phyloP scores from a whole-genome alignment of 2,888 invertebrate genomes.

The Drosophila kambysellisi region DNA sequence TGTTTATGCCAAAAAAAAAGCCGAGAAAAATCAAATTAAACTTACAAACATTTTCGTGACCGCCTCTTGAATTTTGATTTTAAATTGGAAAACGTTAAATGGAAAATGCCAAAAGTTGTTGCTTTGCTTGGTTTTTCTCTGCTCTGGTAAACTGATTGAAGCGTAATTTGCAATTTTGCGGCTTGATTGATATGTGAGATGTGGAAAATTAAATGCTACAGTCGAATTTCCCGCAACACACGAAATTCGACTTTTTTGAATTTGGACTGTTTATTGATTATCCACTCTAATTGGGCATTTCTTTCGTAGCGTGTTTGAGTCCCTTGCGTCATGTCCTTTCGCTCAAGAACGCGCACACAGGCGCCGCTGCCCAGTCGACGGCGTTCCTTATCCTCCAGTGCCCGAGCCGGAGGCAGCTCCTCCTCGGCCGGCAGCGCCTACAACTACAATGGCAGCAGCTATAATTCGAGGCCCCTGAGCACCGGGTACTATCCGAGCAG shows the following conservation, averaged over 20 bases:
- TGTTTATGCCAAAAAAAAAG: constrained; percentile 68
- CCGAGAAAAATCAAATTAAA: constrained; percentile 5
- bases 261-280: not conserved
- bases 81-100: not conserved
- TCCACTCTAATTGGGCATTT: constrained; percentile 11
- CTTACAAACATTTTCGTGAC: constrained; percentile 55
- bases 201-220: constrained; percentile 11
- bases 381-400: constrained; percentile 86
- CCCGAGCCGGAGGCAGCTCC: constrained; percentile 76
- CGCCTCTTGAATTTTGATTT: constrained; percentile 20
- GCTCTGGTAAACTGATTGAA: constrained; percentile 14
- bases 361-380: constrained; percentile 84
- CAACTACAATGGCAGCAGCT: constrained; percentile 63
- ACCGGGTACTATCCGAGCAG: constrained; percentile 83
- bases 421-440: constrained; percentile 24
- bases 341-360: constrained; percentile 84
- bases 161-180: constrained; percentile 46
- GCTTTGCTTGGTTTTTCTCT: not conserved
- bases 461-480: constrained; percentile 76
- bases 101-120: constrained; percentile 15
- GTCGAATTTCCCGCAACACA: not conserved
- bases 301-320: constrained; percentile 21
- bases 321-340: constrained; percentile 83
- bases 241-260: not conserved
- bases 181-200: constrained; percentile 40